Evolutionary conservation across 2,888 invertebrate species (phyloP).

Genomic region (Caradrina kadenii): DNA sequence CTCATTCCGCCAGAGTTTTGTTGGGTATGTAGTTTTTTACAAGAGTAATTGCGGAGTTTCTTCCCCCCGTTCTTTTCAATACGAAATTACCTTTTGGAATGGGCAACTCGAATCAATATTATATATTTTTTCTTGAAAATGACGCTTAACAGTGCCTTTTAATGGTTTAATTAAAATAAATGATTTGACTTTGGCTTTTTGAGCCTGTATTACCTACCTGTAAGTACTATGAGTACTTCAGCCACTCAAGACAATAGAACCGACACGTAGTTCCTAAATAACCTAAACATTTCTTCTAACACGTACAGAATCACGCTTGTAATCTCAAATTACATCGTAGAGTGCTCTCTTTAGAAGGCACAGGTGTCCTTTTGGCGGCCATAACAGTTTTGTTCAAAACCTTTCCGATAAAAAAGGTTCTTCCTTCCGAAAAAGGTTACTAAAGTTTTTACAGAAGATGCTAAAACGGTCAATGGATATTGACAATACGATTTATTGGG

Average conservation of each 20-base stretch:
- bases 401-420: slow-evolving; percentile 59
- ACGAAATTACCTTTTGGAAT: too few species aligned
- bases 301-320: slow-evolving; percentile 28
- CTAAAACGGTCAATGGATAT: slow-evolving; percentile 38
- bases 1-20: too few species aligned
- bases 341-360: slow-evolving; percentile 48
- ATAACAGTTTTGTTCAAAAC: slow-evolving; percentile 62
- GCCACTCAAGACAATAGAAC: slow-evolving; percentile 1
- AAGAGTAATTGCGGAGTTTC: too few species aligned
- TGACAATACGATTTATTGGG: slow-evolving; percentile 46
- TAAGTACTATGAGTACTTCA: neutral
- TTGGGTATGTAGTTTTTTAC: too few species aligned
- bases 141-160: too few species aligned
- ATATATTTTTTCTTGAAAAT: too few species aligned
- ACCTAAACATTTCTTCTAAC: slow-evolving; percentile 14
- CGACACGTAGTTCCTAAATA: slow-evolving; percentile 15
- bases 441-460: slow-evolving; percentile 52
- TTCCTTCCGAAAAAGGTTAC: slow-evolving; percentile 38
- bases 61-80: too few species aligned
- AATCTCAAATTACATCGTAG: slow-evolving; percentile 45
- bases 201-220: neutral
- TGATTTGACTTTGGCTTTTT: too few species aligned
- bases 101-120: too few species aligned
- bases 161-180: too few species aligned
- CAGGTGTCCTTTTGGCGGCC: slow-evolving; percentile 58